A percentile compares a stretch with the other conserved stretches of the same genome.
phyloP scores from a whole-genome alignment of 1,140 invertebrate genomes.

The Eupristina koningsbergeri region DNA sequence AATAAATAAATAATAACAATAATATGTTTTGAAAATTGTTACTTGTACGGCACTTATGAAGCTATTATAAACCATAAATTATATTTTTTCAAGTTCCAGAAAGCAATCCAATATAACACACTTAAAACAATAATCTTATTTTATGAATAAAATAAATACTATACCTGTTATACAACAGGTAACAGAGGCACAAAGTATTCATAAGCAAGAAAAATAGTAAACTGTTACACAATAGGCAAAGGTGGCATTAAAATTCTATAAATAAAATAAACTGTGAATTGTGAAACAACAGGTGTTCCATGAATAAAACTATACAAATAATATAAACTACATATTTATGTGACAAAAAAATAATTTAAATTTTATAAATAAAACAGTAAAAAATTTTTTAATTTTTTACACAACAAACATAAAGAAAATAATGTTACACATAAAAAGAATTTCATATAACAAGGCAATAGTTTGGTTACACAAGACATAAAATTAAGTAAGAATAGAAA shows the following conservation, averaged over 20 bases:
- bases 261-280: conserved; percentile 1
- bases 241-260: not conserved
- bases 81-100: not conserved
- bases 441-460: no score
- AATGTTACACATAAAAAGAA: no score
- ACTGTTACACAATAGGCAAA: not conserved
- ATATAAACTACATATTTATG: not conserved
- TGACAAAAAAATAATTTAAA: not conserved
- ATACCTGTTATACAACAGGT: not conserved
- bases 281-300: not conserved
- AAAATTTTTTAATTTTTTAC: not conserved
- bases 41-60: no score
- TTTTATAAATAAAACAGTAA: not conserved
- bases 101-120: not conserved
- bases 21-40: no score
- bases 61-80: not conserved
- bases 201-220: not conserved
- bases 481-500: not conserved
- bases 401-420: not conserved
- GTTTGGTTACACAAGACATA: not conserved
- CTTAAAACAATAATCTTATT: conserved; percentile 7
- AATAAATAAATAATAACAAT: no score
- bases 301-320: not conserved
- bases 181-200: not conserved
- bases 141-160: conserved; percentile 8